Conservation (phyloP, 2,888 invertebrate genomes). For the Gymnosoma rotundatum region DNA sequence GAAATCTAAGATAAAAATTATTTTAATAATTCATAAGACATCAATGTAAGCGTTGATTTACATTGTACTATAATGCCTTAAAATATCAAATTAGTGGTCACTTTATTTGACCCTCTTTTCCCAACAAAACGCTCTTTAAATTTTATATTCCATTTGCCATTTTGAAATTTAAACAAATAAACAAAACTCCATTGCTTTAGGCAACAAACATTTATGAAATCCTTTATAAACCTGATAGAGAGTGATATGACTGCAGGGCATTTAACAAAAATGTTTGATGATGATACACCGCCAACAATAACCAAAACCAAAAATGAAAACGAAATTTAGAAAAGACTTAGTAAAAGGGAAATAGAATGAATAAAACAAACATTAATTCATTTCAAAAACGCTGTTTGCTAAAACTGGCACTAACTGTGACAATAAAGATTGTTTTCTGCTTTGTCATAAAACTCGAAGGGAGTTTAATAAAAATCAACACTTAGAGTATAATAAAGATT, state of each 20-base stretch:
- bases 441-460: constrained; percentile 46
- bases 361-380: constrained; percentile 54
- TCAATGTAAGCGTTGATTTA: no score
- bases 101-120: neutral
- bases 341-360: constrained; percentile 30
- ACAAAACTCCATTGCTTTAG: constrained; percentile 27
- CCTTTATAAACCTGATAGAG: constrained; percentile 52
- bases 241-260: constrained; percentile 63
- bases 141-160: constrained; percentile 40
- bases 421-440: constrained; percentile 51
- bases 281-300: constrained; percentile 33
- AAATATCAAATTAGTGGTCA: neutral
- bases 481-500: constrained; percentile 47
- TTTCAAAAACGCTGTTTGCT: constrained; percentile 57
- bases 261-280: constrained; percentile 61
- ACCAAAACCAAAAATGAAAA: constrained; percentile 35
- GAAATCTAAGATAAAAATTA: no score
- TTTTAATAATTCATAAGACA: no score
- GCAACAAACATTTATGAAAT: constrained; percentile 65
- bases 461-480: constrained; percentile 67
- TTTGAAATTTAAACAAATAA: constrained; percentile 25
- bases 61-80: no score
- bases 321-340: neutral
- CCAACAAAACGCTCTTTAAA: neutral
- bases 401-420: constrained; percentile 57